These are phyloP conservation scores for Yponomeuta sedellus DNA, from an alignment of 2,888 invertebrate genomes.

Conservation along the genomic window DNA sequence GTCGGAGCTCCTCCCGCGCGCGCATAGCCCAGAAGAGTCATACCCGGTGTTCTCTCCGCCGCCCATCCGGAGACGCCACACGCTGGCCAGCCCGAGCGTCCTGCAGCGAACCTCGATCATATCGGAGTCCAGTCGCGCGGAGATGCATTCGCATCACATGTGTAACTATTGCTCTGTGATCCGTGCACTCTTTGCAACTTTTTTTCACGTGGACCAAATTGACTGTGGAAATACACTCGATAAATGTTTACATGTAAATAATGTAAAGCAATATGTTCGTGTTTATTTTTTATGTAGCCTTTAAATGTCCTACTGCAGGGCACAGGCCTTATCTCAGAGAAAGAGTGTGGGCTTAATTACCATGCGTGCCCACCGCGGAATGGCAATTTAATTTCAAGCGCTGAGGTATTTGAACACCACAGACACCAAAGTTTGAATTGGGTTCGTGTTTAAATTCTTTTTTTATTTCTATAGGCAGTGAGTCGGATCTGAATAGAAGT, in stretches of 20 bases:
- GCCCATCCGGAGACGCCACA: conserved; percentile 83
- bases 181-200: not conserved
- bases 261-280: conserved; percentile 55
- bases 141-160: conserved; percentile 89
- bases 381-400: too few species aligned
- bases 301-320: too few species aligned
- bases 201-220: not conserved
- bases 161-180: conserved; percentile 79
- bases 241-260: conserved; percentile 41
- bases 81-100: conserved; percentile 61
- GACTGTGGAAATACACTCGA: conserved; percentile 31
- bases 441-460: conserved; percentile 25
- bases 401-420: too few species aligned
- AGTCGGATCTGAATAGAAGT: conserved; percentile 34
- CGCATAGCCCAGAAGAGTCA: conserved; percentile 85
- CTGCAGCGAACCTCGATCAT: conserved; percentile 85
- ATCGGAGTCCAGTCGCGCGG: conserved; percentile 84
- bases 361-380: too few species aligned
- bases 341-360: too few species aligned
- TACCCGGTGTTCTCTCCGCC: conserved; percentile 92
- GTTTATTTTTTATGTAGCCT: too few species aligned
- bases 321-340: too few species aligned
- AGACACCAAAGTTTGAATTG: too few species aligned
- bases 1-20: conserved; percentile 81
- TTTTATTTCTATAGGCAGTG: conserved; percentile 53